A percentile compares a stretch with the other conserved stretches of the same genome.
These are phyloP conservation scores for Drosophila trichaetosa DNA, from an alignment of 2,888 invertebrate genomes.

Conservation along the genomic window DNA sequence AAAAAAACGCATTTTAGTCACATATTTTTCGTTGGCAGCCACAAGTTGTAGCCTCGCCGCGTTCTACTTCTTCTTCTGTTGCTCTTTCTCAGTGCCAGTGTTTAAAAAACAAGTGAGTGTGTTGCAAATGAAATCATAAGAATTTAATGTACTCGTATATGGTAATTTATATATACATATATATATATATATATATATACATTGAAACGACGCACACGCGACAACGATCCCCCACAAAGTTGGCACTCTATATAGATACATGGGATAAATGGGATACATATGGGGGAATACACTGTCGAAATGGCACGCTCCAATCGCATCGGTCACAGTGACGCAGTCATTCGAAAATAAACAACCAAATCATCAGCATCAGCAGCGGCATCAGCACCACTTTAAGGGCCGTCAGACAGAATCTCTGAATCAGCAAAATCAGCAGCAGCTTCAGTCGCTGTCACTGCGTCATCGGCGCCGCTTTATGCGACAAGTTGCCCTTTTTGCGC, in stretches of 20 bases:
- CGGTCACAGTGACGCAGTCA: constrained; percentile 50
- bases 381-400: constrained; percentile 37
- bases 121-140: constrained; percentile 29
- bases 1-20: constrained; percentile 63
- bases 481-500: constrained; percentile 33
- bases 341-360: constrained; percentile 59
- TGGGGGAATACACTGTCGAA: background rate
- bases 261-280: background rate
- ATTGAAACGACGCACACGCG: constrained; percentile 54
- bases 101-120: constrained; percentile 6
- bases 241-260: background rate
- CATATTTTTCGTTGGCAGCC: constrained; percentile 60
- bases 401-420: constrained; percentile 52
- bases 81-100: background rate
- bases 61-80: constrained; percentile 5
- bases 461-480: constrained; percentile 42
- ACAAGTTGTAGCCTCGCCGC: constrained; percentile 67
- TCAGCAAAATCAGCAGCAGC: constrained; percentile 46
- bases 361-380: constrained; percentile 35
- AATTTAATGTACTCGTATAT: constrained; percentile 23
- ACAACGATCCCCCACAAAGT: constrained; percentile 60
- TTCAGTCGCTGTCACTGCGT: constrained; percentile 45
- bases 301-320: constrained; percentile 13
- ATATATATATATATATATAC: constrained; percentile 13
- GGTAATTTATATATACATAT: background rate